phyloP scores from a whole-genome alignment of 2,888 invertebrate species.

The Amphimallon solstitiale region DNA sequence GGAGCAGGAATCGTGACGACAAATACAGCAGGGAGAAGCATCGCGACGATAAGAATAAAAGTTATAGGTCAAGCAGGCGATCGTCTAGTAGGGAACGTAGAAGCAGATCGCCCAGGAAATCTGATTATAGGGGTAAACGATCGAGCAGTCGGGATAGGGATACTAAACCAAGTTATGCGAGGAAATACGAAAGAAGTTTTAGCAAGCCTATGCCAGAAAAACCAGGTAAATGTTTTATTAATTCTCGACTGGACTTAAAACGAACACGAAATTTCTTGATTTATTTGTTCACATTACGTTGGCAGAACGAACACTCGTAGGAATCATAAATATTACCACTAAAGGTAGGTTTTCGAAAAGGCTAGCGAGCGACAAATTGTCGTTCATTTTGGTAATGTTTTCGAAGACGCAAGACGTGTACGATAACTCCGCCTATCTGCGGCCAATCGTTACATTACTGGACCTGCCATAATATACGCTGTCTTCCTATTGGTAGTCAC shows the following conservation, averaged over 20 bases:
- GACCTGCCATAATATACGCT: no score
- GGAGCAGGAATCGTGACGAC: slow-evolving; percentile 52
- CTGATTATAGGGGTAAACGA: slow-evolving; percentile 47
- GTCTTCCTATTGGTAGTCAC: no score
- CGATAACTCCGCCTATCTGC: no score
- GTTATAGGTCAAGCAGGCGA: slow-evolving; percentile 35
- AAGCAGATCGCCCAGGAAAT: slow-evolving; percentile 49
- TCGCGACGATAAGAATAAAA: slow-evolving; percentile 41
- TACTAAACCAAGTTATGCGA: slow-evolving; percentile 53
- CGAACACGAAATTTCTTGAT: no score
- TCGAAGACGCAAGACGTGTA: no score
- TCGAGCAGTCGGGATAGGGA: slow-evolving; percentile 55
- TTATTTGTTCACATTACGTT: no score
- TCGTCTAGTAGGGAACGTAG: slow-evolving; percentile 50
- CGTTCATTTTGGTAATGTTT: no score
- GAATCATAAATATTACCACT: no score
- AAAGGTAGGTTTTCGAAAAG: no score
- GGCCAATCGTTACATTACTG: no score
- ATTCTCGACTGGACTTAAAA: no score
- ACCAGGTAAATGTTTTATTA: slow-evolving; percentile 56
- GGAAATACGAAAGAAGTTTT: slow-evolving; percentile 63
- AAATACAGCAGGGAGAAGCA: slow-evolving; percentile 50
- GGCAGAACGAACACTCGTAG: neutral
- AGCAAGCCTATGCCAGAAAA: slow-evolving; percentile 65
- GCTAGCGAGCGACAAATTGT: no score